phyloP scores from a whole-genome alignment of 2,113 vertebrate genomes.

The Leptodactylus fuscus region DNA sequence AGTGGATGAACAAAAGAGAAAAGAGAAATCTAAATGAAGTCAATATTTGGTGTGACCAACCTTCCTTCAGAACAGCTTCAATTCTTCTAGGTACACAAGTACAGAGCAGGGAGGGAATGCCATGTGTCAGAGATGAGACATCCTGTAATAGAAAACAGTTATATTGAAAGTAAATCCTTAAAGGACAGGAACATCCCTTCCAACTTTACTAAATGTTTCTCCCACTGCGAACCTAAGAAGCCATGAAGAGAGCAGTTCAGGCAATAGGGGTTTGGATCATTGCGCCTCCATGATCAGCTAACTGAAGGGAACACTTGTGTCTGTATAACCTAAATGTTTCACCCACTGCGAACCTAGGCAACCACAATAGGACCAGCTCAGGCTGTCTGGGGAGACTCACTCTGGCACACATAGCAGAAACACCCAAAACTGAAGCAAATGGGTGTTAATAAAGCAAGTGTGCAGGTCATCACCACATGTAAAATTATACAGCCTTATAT shows the following conservation, averaged over 20 bases:
- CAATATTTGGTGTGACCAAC: too few species aligned
- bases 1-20: too few species aligned
- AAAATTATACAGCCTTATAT: neutral
- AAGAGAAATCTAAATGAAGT: too few species aligned
- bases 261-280: too few species aligned
- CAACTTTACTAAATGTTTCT: conserved; percentile 10
- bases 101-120: too few species aligned
- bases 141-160: neutral
- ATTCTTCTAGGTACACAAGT: too few species aligned
- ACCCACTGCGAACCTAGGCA: conserved; percentile 43
- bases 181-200: neutral
- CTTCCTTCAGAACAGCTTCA: too few species aligned
- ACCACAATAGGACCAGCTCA: neutral
- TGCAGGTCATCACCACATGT: neutral
- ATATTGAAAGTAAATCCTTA: neutral
- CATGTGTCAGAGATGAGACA: conserved; percentile 36
- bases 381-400: conserved; percentile 41
- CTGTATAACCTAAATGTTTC: conserved; percentile 17
- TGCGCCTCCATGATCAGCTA: too few species aligned
- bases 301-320: too few species aligned
- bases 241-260: too few species aligned
- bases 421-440: neutral
- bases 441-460: neutral
- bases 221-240: conserved; percentile 50
- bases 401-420: conserved; percentile 30